phyloP scores from a whole-genome alignment of 2,113 vertebrate genomes.

The Odobenus rosmarus region DNA sequence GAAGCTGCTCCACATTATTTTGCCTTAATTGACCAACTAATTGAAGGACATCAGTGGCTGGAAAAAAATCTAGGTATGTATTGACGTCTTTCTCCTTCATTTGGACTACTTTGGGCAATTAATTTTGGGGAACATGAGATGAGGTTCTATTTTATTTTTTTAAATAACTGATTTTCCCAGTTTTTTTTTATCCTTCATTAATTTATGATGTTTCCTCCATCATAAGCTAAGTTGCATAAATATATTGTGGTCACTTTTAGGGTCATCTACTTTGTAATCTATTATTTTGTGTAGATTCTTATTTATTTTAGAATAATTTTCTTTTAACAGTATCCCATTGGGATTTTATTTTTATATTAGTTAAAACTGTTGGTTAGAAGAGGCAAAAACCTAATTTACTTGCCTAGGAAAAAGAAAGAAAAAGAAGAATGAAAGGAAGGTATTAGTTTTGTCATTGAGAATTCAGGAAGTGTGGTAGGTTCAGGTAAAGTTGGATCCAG shows the following conservation, averaged over 20 bases:
- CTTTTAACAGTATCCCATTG: not conserved
- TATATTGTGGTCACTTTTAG: not conserved
- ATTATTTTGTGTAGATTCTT: slow-evolving; percentile 29
- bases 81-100: not conserved
- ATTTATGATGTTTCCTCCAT: slow-evolving; percentile 33
- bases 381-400: not conserved
- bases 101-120: not conserved
- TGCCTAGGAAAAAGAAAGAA: not conserved
- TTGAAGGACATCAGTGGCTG: slow-evolving; percentile 97
- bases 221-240: not conserved
- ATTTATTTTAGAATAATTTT: slow-evolving; percentile 38
- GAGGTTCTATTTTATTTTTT: not conserved
- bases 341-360: not conserved
- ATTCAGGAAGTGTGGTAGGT: not conserved
- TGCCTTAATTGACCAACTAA: slow-evolving; percentile 92
- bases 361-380: not conserved
- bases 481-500: not conserved
- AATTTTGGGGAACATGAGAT: not conserved
- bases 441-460: not conserved
- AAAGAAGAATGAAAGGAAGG: not conserved
- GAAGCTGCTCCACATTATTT: slow-evolving; percentile 95
- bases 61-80: slow-evolving; percentile 92
- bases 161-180: not conserved
- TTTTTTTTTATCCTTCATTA: slow-evolving; percentile 18
- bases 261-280: not conserved